Evolutionary conservation across 2,797 vertebrate genomes (phyloP), one percentile per base, ranked within the genome.

Genomic region (Enteromius viviparus): DNA sequence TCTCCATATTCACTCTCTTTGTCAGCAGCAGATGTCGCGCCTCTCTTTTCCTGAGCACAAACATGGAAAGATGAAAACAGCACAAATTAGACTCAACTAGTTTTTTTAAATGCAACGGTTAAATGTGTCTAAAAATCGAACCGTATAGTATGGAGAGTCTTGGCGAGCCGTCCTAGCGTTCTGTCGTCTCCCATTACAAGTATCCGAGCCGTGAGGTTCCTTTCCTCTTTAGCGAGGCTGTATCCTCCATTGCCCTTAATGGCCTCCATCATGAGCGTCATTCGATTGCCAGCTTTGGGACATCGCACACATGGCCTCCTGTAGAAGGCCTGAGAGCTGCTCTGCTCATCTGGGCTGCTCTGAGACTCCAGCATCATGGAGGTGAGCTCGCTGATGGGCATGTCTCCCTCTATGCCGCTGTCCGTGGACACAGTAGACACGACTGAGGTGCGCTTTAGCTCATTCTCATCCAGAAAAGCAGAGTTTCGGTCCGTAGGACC

Each of bases 131-230:
- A 32, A 40, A 11, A 23, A 49, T 51, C 87, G 83, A 89, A 98
- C 96, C 95, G 93, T 87, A 97, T 91, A 0, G 87, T 92, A 85
- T 90, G 85, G 84, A 94, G 96, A 62, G 94, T 95, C 87, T 88
- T 94, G 7, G 94, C 92, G 81, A 97, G 92, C 75, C 93, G 93
- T 4, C 96, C 97, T 88, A 98, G 87, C 84, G 95, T 87, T 6
- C 96, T 90, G 32, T 97, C 96, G 0, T 97, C 96, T 0, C 96
- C 96, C 90, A 98, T 93, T 55, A 97, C 90, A 80, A 97, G 89
- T 3, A 97, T 86, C 4, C 94, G 92, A 4, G 95, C 96, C 0
- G 95, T 96, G 82, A 92, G 94, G 19, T 91, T 89, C 71, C 90
- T 91, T 69, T 93, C 93, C 1, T 91, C 85, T 0, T 88, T 89